Percentiles rank a stretch among this genome's conserved stretches.
Conservation (phyloP, 2,888 invertebrate species). For the Adelognathus sp. region DNA sequence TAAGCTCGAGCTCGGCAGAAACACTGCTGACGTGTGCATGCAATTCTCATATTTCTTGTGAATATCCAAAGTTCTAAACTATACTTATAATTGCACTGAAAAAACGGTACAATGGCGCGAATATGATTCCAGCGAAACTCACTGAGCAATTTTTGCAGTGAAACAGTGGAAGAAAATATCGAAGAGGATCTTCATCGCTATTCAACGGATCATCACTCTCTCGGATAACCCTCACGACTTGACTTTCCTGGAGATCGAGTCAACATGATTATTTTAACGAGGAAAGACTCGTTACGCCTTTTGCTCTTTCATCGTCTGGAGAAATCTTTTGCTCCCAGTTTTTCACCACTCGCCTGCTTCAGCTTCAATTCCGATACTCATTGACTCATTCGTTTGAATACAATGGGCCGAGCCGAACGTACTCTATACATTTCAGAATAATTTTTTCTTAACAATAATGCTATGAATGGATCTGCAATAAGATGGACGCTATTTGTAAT, state of each 20-base stretch:
- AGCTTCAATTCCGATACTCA: too few relatives aligned
- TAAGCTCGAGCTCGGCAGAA: conserved; percentile 11
- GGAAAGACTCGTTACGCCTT: neutral
- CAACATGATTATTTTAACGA: neutral
- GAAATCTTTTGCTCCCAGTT: neutral
- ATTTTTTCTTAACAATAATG: too few relatives aligned
- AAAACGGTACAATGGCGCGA: neutral
- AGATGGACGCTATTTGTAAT: too few relatives aligned
- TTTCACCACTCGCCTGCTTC: too few relatives aligned
- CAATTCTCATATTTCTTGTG: neutral
- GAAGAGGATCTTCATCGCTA: neutral
- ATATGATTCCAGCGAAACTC: neutral
- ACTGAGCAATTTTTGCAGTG: neutral
- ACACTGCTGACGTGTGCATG: neutral
- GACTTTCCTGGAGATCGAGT: conserved; percentile 8
- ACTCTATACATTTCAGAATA: too few relatives aligned
- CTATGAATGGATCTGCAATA: too few relatives aligned
- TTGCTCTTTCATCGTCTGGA: neutral
- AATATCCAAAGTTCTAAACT: neutral
- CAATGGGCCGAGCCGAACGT: too few relatives aligned
- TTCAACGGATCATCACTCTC: conserved; percentile 1
- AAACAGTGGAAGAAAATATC: neutral
- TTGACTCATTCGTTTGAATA: too few relatives aligned
- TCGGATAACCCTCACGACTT: neutral
- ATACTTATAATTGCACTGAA: neutral